These are phyloP conservation scores for Acipenser ruthenus DNA, from an alignment of 2,797 vertebrate species.

Conservation along the genomic window DNA sequence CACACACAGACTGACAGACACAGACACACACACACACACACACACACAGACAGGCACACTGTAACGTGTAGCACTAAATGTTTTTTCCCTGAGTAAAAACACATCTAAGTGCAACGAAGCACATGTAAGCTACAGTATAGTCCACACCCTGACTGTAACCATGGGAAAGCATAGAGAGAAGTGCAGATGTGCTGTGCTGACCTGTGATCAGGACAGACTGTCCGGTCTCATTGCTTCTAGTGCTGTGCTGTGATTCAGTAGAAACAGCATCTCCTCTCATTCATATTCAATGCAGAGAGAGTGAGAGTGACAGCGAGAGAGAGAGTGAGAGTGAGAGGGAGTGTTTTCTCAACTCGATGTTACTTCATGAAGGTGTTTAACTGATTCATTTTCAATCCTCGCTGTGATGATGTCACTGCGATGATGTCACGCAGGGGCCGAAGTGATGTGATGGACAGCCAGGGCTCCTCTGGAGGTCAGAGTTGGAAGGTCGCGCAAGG, in stretches of 20 bases:
- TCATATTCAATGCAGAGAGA: background rate
- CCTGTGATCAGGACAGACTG: background rate
- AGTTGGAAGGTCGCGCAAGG: slow-evolving; percentile 17
- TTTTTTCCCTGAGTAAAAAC: too few species aligned
- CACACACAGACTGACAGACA: too few species aligned
- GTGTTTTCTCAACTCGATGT: slow-evolving; percentile 25
- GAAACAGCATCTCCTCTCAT: too few species aligned
- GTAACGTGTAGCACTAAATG: too few species aligned
- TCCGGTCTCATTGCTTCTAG: too few species aligned
- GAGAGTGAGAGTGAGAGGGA: slow-evolving; percentile 25
- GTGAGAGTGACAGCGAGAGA: background rate
- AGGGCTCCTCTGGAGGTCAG: slow-evolving; percentile 40
- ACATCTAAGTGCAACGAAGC: too few species aligned
- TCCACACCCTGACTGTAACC: too few species aligned
- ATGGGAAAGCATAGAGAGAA: background rate
- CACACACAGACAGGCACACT: background rate
- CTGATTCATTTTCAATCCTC: background rate
- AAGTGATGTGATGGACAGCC: slow-evolving; percentile 35
- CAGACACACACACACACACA: too few species aligned
- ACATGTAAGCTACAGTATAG: too few species aligned
- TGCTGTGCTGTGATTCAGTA: too few species aligned
- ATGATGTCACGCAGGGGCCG: slow-evolving; percentile 48
- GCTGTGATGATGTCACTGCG: slow-evolving; percentile 7
- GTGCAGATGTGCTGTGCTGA: background rate
- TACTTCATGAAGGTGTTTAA: slow-evolving; percentile 3